phyloP scores from a whole-genome alignment of 2,888 invertebrate species.

The Eucriotettix oculatus region DNA sequence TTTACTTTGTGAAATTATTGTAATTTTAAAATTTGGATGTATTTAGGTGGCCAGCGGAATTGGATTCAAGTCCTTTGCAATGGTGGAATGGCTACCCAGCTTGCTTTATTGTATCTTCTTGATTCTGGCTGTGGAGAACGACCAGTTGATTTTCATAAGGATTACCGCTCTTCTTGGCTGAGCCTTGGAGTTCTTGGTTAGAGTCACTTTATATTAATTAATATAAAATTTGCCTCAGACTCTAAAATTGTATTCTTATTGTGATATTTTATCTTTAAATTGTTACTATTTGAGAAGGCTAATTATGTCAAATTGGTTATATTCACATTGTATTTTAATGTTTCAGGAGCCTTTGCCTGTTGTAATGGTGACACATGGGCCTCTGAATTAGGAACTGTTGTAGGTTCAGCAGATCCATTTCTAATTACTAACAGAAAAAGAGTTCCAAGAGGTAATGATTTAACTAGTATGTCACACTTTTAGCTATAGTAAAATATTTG shows the following conservation, averaged over 20 bases:
- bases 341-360: conserved; percentile 53
- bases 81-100: conserved; percentile 68
- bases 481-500: neutral
- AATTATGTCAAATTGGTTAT: neutral
- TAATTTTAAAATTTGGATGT: neutral
- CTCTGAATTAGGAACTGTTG: conserved; percentile 68
- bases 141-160: conserved; percentile 56
- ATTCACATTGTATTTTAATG: no score
- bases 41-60: conserved; percentile 65
- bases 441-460: conserved; percentile 51
- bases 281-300: no score
- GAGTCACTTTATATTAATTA: neutral
- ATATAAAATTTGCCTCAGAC: no score
- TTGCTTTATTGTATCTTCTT: conserved; percentile 59
- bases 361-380: conserved; percentile 85
- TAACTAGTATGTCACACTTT: neutral
- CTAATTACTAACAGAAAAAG: conserved; percentile 54
- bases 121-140: conserved; percentile 65
- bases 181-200: conserved; percentile 58
- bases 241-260: no score
- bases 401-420: conserved; percentile 48
- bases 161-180: conserved; percentile 71
- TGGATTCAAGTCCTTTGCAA: conserved; percentile 86
- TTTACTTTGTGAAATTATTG: no score
- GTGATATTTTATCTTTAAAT: no score